These are phyloP conservation scores for Amblyjoppa proteus DNA, from an alignment of 2,888 invertebrate species.

Conservation along the genomic window DNA sequence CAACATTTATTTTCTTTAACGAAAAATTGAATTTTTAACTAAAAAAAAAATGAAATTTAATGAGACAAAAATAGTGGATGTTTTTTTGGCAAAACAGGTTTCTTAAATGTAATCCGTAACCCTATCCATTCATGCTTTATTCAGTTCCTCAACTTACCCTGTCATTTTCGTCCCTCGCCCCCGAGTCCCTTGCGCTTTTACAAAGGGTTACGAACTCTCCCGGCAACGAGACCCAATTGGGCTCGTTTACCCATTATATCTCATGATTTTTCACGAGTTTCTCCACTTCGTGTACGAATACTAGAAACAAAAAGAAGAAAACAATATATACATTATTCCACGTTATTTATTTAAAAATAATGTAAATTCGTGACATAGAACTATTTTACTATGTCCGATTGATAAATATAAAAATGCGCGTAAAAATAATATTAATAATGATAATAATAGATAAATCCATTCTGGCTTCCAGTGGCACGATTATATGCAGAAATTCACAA, in stretches of 20 bases:
- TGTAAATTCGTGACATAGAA: too few relatives aligned
- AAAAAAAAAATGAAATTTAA: background rate
- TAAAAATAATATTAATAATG: background rate
- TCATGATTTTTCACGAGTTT: conserved; percentile 22
- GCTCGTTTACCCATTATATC: conserved; percentile 13
- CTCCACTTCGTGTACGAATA: background rate
- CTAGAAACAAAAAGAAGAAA: background rate
- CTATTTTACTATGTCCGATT: too few relatives aligned
- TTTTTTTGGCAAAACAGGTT: too few relatives aligned
- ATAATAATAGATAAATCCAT: too few relatives aligned
- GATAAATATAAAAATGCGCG: background rate
- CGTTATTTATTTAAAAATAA: background rate
- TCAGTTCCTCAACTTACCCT: conserved; percentile 43
- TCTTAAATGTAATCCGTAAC: conserved; percentile 8
- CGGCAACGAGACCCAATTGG: conserved; percentile 46
- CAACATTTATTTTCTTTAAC: too few relatives aligned
- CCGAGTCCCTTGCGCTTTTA: conserved; percentile 36
- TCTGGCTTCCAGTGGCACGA: too few relatives aligned
- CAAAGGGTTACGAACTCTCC: conserved; percentile 23
- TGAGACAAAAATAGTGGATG: too few relatives aligned
- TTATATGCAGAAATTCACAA: too few relatives aligned
- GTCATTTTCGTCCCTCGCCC: conserved; percentile 40
- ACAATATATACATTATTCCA: background rate
- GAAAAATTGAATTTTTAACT: too few relatives aligned
- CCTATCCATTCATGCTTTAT: conserved; percentile 49